Base-by-base conservation (phyloP, 1,140 invertebrate genomes). In the Marisa cornuarietis region DNA sequence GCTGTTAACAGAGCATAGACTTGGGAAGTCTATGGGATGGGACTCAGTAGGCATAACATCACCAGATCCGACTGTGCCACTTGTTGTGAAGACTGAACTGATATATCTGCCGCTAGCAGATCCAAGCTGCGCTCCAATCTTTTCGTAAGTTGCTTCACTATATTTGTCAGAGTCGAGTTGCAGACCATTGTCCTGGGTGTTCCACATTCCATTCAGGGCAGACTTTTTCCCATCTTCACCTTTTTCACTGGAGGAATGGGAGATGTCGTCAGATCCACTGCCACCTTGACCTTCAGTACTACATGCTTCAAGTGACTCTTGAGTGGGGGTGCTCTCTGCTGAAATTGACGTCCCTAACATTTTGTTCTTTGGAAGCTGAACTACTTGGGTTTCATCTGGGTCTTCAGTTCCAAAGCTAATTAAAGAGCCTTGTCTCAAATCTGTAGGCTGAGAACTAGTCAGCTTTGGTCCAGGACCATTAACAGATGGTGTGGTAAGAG, bases 161-260 rank as follows among this genome's bases (percentile, higher is more conserved):
- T 77, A 77, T 51, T 77, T 77, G 65, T 77, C 76, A 8, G 76
- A 77, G 76, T 77, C 76, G 26, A 77, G 65, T 63, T 77, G 76
- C 63, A 77, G 51, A 11, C 54, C 11, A 14, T 18, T 58, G 11
- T 58, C 54, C 54, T 58, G 54, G 54, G 16, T 8, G 16, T 58
- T 18, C 54, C 54, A 58, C 11, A 8, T 58, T 18, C 54, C 8
- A 9, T 58, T 58, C 54, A 58, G 1, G 54, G 54, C 54, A 11
- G 16, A 14, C 54, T 58, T 58, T 58, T 58, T 18, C 54, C 11
- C 54, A 9, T 14, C 54, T 58, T 58, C 54, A 14, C 11, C 11
- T 18, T 58, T 58, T 4, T 9, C 54, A 58, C 54, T 14, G 54
- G 54, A 58, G 16, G 54, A 58, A 58, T 58, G 11, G 1, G 54